phyloP scores from a whole-genome alignment of 2,888 invertebrate genomes.

The Boloria euphrosyne region DNA sequence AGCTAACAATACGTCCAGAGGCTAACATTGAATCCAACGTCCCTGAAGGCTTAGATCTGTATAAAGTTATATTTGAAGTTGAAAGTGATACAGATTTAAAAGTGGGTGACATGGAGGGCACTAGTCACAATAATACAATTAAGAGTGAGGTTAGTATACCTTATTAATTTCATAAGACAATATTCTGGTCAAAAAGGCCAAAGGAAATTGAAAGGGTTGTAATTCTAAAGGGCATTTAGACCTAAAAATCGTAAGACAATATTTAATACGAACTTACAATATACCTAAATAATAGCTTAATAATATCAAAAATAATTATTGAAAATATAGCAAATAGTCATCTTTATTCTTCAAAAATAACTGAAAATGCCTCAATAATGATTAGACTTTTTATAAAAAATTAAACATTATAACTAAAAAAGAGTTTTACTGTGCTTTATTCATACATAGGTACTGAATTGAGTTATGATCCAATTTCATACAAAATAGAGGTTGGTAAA shows the following conservation, averaged over 20 bases:
- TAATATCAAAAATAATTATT: too few species aligned
- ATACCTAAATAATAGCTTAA: too few species aligned
- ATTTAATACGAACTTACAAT: too few species aligned
- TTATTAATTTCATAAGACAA: background rate
- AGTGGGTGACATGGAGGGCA: constrained; percentile 65
- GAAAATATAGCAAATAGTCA: too few species aligned
- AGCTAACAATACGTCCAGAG: constrained; percentile 71
- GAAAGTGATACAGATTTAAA: constrained; percentile 68
- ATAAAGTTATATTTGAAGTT: constrained; percentile 71
- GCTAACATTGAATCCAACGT: constrained; percentile 76
- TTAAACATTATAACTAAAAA: too few species aligned
- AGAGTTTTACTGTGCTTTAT: background rate
- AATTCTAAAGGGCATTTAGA: too few species aligned
- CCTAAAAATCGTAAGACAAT: too few species aligned
- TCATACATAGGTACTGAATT: background rate
- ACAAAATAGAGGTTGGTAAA: background rate
- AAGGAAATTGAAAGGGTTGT: too few species aligned
- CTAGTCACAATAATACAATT: constrained; percentile 51
- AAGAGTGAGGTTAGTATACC: constrained; percentile 57
- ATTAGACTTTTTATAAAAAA: too few species aligned
- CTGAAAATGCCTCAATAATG: too few species aligned
- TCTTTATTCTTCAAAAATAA: too few species aligned
- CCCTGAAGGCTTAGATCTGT: constrained; percentile 71
- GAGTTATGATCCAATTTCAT: background rate
- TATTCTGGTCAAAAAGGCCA: too few species aligned